phyloP scores from a whole-genome alignment of 2,888 invertebrate genomes.

The Sipha maydis region DNA sequence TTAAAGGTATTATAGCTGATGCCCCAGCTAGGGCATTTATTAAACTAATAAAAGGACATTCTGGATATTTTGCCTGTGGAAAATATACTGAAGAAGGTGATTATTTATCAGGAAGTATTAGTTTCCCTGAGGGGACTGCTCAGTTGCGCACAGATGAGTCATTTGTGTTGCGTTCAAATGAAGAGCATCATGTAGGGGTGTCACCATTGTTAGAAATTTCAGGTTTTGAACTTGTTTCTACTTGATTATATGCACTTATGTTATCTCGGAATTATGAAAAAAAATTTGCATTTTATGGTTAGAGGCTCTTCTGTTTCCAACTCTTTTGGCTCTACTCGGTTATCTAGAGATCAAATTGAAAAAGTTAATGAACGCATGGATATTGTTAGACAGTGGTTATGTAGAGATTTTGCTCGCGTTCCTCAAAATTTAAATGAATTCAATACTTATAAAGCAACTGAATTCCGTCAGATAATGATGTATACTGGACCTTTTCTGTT shows the following conservation, averaged over 20 bases:
- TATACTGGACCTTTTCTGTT: slow-evolving; percentile 4
- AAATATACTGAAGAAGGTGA: neutral
- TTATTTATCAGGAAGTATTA: slow-evolving; percentile 9
- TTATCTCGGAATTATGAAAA: slow-evolving; percentile 10
- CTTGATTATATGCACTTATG: neutral
- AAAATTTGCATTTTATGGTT: slow-evolving; percentile 12
- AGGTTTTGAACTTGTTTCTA: too few relatives aligned
- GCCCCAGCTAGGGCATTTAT: neutral
- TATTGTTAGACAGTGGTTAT: neutral
- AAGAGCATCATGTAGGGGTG: too few relatives aligned
- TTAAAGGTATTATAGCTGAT: neutral
- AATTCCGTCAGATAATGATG: slow-evolving; percentile 7
- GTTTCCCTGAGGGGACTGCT: neutral
- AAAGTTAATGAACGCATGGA: neutral
- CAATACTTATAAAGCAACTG: neutral
- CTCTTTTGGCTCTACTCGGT: slow-evolving; percentile 1
- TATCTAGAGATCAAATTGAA: slow-evolving; percentile 9
- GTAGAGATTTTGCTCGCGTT: slow-evolving; percentile 16
- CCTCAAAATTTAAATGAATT: neutral
- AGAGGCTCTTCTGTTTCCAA: neutral
- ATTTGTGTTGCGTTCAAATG: neutral
- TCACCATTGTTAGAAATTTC: too few relatives aligned
- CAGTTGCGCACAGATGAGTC: neutral
- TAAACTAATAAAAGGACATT: slow-evolving; percentile 1
- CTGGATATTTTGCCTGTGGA: neutral